Base-by-base conservation (phyloP, 2,113 vertebrate species). In the Prietella phreatophila region DNA sequence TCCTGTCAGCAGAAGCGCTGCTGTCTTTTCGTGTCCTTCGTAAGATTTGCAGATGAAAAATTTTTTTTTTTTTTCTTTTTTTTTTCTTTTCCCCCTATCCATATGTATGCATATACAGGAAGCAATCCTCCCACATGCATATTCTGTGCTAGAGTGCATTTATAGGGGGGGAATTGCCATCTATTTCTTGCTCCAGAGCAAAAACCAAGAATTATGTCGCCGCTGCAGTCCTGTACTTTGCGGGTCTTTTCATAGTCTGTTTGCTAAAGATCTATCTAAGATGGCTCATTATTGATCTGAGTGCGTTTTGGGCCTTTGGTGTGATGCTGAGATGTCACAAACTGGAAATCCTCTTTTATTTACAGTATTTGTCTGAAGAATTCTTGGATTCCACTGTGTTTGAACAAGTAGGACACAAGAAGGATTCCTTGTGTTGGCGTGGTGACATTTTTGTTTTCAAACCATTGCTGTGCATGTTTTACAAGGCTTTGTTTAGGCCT, bases 181-280 rank as follows among this genome's bases (percentile, higher is more conserved):
- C 79, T 89, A 89, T 89, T 89, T 89, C 36, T 83, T 63, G 84
- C 87, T 69, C 27, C 65, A 53, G 19, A 55, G 84, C 47, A 36
- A 76, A 88, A 85, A 79, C n/a, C 86, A 78, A 20, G 67, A 89
- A 85, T 88, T 88, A 85, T 79, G 61, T 76, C 14, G 84, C 67
- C 39, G 42, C 78, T 83, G 60, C 78, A 60, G 82, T 89, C 79
- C 86, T 86, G 67, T 84, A 82, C 53, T 86, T 89, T 88, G 81
- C 81, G 61, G 88, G 15, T 85, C 75, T 84, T 90, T 91, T 89
- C 63, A 75, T 87, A 22, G 83, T 55, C 42, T 81, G 53, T 71
- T 63, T 76, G 78, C 67, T 75, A 33, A 56, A 88, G 82, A 67
- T 90, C 69, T 83, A 61, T 89, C 56, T 17, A 6, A 39, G 86